These are phyloP conservation scores for Anisognathus igniventris DNA, from an alignment of 2,797 vertebrate species.

Conservation along the genomic window DNA sequence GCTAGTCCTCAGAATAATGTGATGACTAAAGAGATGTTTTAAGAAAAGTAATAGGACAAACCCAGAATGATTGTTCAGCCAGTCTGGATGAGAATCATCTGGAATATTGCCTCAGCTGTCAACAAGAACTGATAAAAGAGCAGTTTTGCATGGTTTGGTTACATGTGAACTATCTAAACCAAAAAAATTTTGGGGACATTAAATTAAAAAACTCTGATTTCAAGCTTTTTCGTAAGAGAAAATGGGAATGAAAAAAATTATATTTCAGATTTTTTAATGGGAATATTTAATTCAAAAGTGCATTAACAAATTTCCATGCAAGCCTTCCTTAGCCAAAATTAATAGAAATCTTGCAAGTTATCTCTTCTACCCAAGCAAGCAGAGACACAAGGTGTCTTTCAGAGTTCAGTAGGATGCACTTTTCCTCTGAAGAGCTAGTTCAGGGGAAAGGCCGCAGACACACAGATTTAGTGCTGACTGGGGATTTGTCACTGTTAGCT, in stretches of 20 bases:
- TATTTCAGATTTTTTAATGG: background rate
- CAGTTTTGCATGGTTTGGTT: background rate
- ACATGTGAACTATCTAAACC: background rate
- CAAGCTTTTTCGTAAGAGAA: background rate
- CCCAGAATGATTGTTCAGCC: background rate
- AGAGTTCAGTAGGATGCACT: background rate
- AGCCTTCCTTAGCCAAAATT: background rate
- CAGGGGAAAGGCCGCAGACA: fast-evolving
- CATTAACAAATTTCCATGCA: background rate
- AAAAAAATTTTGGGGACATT: background rate
- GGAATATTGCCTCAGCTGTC: background rate
- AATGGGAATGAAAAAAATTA: background rate
- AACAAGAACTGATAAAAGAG: background rate
- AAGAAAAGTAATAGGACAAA: background rate
- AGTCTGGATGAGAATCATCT: background rate
- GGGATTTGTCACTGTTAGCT: background rate
- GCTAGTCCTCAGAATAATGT: background rate
- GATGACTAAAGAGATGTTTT: background rate
- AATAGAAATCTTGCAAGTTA: background rate
- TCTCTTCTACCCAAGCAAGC: background rate
- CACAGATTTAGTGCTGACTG: background rate
- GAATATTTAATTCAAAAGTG: background rate
- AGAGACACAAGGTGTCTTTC: background rate
- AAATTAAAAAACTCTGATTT: background rate
- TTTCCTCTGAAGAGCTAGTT: background rate